Evolutionary conservation across 2,113 vertebrate species (phyloP).

Genomic region (Ophiodon elongatus): DNA sequence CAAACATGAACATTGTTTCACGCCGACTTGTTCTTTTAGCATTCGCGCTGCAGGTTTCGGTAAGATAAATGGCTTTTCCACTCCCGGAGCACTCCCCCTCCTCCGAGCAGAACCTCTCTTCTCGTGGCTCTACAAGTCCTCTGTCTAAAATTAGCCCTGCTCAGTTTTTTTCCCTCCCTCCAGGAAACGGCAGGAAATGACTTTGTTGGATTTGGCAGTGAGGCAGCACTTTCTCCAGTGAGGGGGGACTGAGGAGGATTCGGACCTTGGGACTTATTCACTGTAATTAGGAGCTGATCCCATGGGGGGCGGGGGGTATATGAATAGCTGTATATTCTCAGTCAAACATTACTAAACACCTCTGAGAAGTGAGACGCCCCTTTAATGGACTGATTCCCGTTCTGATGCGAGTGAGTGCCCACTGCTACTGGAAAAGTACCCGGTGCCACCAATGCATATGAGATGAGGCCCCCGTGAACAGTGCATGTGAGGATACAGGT

Average conservation of each 20-base stretch:
- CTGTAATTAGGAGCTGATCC: constrained; percentile 42
- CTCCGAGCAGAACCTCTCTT: constrained; percentile 46
- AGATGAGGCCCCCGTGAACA: constrained; percentile 14
- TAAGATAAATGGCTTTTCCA: constrained; percentile 60
- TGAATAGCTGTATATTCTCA: constrained; percentile 13
- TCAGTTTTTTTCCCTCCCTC: constrained; percentile 64
- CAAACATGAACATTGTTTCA: constrained; percentile 33
- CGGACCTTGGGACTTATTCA: constrained; percentile 49
- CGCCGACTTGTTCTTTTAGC: neutral
- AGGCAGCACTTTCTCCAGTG: constrained; percentile 78
- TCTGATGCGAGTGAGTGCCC: constrained; percentile 3
- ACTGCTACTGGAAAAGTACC: constrained; percentile 46
- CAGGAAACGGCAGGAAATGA: constrained; percentile 83
- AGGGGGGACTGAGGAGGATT: constrained; percentile 35
- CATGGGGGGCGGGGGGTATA: neutral
- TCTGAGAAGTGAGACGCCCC: neutral
- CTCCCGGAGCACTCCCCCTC: constrained; percentile 12
- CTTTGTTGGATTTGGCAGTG: constrained; percentile 84
- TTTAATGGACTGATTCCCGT: constrained; percentile 6
- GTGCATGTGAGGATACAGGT: constrained; percentile 46
- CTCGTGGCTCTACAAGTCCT: constrained; percentile 56
- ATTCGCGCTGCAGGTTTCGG: constrained; percentile 39
- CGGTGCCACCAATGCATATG: constrained; percentile 37
- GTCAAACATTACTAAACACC: neutral
- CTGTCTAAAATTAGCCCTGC: constrained; percentile 81